A percentile compares a stretch with the other conserved stretches of the same genome.
These are phyloP conservation scores for Discoglossus pictus DNA, from an alignment of 2,797 vertebrate species.

Conservation along the genomic window DNA sequence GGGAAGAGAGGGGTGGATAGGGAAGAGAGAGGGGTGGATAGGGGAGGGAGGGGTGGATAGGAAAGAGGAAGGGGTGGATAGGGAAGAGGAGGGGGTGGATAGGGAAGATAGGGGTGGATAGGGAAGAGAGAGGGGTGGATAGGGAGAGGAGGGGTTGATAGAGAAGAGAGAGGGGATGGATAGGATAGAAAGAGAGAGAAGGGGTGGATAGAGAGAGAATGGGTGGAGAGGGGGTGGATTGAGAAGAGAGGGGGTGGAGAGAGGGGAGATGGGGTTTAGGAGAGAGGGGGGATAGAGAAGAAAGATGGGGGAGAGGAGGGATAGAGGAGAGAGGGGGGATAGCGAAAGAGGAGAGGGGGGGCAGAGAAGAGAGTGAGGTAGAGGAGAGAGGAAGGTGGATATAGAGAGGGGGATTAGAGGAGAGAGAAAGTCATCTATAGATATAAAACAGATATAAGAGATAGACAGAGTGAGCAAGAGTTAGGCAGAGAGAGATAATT, in stretches of 20 bases:
- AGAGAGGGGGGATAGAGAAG: not conserved
- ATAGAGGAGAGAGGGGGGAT: not conserved
- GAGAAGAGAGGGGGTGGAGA: not conserved
- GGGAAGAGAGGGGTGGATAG: not conserved
- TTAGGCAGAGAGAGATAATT: too few species aligned
- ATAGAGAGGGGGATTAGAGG: too few species aligned
- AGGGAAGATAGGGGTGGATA: slow-evolving; percentile 49
- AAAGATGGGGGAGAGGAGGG: not conserved
- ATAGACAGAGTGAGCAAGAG: too few species aligned
- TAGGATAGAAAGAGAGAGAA: not conserved
- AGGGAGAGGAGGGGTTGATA: slow-evolving; percentile 22
- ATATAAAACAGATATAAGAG: too few species aligned
- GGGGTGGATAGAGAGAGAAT: not conserved
- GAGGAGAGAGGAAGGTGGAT: too few species aligned
- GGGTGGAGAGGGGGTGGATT: not conserved
- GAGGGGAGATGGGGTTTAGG: not conserved
- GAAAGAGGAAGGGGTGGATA: slow-evolving; percentile 8
- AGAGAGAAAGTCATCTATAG: too few species aligned
- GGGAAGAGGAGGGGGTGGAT: slow-evolving; percentile 41
- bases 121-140: not conserved
- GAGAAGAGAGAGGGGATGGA: not conserved
- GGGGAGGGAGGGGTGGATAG: slow-evolving; percentile 20
- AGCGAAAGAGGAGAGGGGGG: not conserved
- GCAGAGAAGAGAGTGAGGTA: too few species aligned
- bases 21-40: slow-evolving; percentile 1